A percentile compares a stretch with the other conserved stretches of the same genome.
Conservation (phyloP, 2,797 vertebrate genomes). For the Glossophaga mutica region DNA sequence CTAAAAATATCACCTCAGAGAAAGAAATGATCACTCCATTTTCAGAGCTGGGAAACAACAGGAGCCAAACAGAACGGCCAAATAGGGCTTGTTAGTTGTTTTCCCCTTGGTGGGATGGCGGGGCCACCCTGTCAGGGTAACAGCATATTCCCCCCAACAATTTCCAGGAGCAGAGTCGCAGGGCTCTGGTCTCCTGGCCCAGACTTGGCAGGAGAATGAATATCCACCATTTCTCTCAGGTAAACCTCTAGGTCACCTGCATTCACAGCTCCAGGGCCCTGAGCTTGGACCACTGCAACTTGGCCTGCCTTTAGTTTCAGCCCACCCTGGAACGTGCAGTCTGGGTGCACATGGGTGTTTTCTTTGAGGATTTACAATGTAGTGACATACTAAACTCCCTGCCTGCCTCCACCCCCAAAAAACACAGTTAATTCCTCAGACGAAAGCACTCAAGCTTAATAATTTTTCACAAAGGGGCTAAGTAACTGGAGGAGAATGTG, state of each 20-base stretch:
- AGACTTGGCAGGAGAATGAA: not conserved
- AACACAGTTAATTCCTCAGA: not conserved
- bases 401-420: rapidly evolving
- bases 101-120: not conserved
- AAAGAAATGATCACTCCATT: not conserved
- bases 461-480: not conserved
- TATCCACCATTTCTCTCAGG: not conserved
- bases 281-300: not conserved
- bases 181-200: not conserved
- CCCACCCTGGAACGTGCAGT: rapidly evolving
- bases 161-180: not conserved
- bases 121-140: not conserved
- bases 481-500: not conserved
- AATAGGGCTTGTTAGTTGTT: not conserved
- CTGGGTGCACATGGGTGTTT: not conserved
- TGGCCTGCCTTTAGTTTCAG: not conserved
- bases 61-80: not conserved
- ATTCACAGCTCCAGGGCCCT: not conserved
- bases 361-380: not conserved
- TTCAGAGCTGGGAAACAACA: not conserved
- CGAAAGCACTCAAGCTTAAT: not conserved
- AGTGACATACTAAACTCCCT: not conserved
- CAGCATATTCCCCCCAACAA: not conserved
- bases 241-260: not conserved
- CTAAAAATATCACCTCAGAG: not conserved